Base-by-base conservation (phyloP, 1,140 invertebrate species). In the Rhynchophorus ferrugineus region DNA sequence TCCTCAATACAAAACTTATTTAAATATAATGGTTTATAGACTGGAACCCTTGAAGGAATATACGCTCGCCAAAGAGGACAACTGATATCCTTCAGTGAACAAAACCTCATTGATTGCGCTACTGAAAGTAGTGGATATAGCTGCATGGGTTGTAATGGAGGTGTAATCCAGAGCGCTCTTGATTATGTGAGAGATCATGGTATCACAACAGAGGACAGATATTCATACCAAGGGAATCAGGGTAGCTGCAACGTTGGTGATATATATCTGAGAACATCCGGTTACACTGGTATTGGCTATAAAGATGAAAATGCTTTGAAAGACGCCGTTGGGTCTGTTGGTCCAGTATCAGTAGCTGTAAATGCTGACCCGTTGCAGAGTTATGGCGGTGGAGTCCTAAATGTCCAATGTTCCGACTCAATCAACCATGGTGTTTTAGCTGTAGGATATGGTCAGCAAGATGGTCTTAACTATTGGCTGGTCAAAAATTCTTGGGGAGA, bases 21-120 rank as follows among this genome's bases (percentile, higher is more conserved):
- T 45, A 37, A 17, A 33, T 37, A 9, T 37, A 1, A 21, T 52
- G 19, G 5, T 60, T 69, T 68, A n/a, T 64, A 90, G 83, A 97
- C 92, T 56, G 96, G 95, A 16, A 75, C 95, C 0, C 72, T 99
- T 16, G 96, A 99, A 77, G 95, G 87, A 16, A 94, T 98, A 71
- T 87, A 95, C 69, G 94, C 87, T 72, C n/a, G 90, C 53, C 82
- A 87, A 67, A 83, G 77, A 18, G 86, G 87, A 38, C 77, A 80
- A 53, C 75, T 98, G 11, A 78, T 93, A 3, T 93, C 91, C 3
- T 78, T 99, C 0, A 95, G 91, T 59, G 95, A 98, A 74, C 95
- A 99, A 74, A 97, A 99, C 70, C 74, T 99, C 36, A 78, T 99
- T 18, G 96, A 99, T 75, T 99, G 96, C 67, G 94, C 91, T n/a